Evolutionary conservation across 2,888 invertebrate genomes (phyloP).

Genomic region (Hypolimnas misippus): DNA sequence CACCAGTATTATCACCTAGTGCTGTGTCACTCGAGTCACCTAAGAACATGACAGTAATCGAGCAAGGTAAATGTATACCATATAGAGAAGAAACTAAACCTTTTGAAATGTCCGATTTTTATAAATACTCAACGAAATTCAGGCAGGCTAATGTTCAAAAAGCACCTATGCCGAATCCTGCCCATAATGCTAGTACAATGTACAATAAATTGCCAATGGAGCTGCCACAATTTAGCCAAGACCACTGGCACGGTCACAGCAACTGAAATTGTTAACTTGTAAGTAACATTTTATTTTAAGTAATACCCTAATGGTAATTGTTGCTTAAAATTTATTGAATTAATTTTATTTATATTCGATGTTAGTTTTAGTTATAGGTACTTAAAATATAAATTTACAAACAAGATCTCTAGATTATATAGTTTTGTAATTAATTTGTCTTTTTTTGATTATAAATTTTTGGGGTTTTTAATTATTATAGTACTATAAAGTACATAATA

Average conservation of each 20-base stretch:
- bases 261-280: conserved; percentile 29
- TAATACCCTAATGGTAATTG: conserved; percentile 1
- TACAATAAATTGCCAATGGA: conserved; percentile 76
- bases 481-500: not conserved
- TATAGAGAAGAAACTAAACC: conserved; percentile 97
- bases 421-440: conserved; percentile 9
- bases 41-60: conserved; percentile 92
- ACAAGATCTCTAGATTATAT: conserved; percentile 35
- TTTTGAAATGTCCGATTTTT: conserved; percentile 99
- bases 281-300: conserved; percentile 3
- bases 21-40: conserved; percentile 89
- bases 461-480: too few relatives aligned
- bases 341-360: conserved; percentile 13
- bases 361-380: conserved; percentile 28
- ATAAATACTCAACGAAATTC: conserved; percentile 98
- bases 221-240: conserved; percentile 70
- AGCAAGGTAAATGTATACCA: conserved; percentile 94
- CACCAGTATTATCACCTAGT: conserved; percentile 71
- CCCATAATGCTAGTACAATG: conserved; percentile 54
- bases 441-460: not conserved
- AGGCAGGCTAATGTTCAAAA: conserved; percentile 84
- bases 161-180: conserved; percentile 54
- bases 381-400: conserved; percentile 25
- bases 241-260: conserved; percentile 63
- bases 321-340: not conserved